phyloP scores from a whole-genome alignment of 2,888 invertebrate species.

The Zaprionus obscuricornis region DNA sequence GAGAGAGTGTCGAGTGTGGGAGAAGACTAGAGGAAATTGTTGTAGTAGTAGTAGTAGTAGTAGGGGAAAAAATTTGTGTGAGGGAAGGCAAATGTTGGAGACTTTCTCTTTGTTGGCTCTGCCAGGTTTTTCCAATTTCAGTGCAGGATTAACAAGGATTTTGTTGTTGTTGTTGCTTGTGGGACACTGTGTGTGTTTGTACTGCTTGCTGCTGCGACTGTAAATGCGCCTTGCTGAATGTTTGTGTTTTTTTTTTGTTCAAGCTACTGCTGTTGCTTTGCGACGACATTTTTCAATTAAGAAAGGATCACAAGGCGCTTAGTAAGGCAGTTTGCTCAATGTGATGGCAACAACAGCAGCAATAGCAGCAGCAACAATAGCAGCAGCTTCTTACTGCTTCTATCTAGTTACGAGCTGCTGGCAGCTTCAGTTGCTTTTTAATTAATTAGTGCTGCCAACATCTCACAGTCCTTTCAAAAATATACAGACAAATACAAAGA shows the following conservation, averaged over 20 bases:
- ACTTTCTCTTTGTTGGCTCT: slow-evolving; percentile 41
- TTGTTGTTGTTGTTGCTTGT: slow-evolving; percentile 29
- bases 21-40: background rate
- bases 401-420: slow-evolving; percentile 19
- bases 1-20: background rate
- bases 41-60: too few species aligned
- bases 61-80: background rate
- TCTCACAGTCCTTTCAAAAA: slow-evolving; percentile 31
- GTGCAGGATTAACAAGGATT: slow-evolving; percentile 80
- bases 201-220: slow-evolving; percentile 12
- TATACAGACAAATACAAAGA: slow-evolving; percentile 2
- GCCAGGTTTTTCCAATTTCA: slow-evolving; percentile 80
- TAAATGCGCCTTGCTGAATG: slow-evolving; percentile 40
- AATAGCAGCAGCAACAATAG: background rate
- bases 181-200: slow-evolving; percentile 22
- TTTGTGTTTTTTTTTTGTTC: background rate
- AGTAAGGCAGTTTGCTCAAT: slow-evolving; percentile 71
- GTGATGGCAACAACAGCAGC: too few species aligned
- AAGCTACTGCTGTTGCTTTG: slow-evolving; percentile 41
- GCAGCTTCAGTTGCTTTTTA: slow-evolving; percentile 52
- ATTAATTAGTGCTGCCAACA: slow-evolving; percentile 55
- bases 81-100: slow-evolving; percentile 1
- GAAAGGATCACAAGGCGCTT: slow-evolving; percentile 78
- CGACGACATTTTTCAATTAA: slow-evolving; percentile 81
- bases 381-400: background rate